phyloP scores from a whole-genome alignment of 2,888 invertebrate species.

The Pollenia griseotomentosa region DNA sequence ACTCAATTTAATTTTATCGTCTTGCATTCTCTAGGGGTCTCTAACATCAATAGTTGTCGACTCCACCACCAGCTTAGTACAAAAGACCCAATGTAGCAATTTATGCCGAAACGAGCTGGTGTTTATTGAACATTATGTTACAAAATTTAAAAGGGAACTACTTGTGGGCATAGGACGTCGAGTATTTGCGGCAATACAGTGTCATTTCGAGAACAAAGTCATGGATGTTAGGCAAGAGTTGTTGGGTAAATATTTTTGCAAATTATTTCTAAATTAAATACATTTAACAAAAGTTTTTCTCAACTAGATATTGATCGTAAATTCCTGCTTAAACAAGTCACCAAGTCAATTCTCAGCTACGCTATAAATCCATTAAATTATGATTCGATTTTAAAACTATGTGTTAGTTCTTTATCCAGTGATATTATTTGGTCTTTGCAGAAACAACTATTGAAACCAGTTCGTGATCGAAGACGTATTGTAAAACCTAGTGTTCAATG shows the following conservation, averaged over 20 bases:
- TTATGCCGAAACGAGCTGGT: slow-evolving; percentile 79
- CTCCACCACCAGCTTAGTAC: slow-evolving; percentile 74
- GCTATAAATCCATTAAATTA: slow-evolving; percentile 81
- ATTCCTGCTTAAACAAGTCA: slow-evolving; percentile 79
- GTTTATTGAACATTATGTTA: slow-evolving; percentile 81
- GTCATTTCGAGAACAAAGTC: slow-evolving; percentile 79
- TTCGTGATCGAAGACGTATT: slow-evolving; percentile 74
- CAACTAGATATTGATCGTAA: slow-evolving; percentile 79
- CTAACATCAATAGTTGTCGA: slow-evolving; percentile 80
- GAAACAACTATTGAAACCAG: slow-evolving; percentile 78
- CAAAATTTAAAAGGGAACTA: slow-evolving; percentile 81
- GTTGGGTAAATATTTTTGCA: slow-evolving; percentile 74
- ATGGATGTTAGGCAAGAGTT: slow-evolving; percentile 80
- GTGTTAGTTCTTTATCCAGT: slow-evolving; percentile 80
- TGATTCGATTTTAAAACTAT: slow-evolving; percentile 78
- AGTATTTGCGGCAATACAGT: slow-evolving; percentile 81
- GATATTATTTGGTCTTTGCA: slow-evolving; percentile 81
- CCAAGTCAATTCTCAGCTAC: slow-evolving; percentile 80
- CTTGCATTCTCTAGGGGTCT: slow-evolving; percentile 78
- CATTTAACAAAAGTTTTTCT: neutral
- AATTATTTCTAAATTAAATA: no score
- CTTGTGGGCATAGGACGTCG: slow-evolving; percentile 80
- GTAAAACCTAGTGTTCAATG: slow-evolving; percentile 60
- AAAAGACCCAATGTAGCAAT: slow-evolving; percentile 75
- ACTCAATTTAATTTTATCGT: neutral